Percentiles rank a stretch among this genome's conserved stretches.
These are phyloP conservation scores for Boulengeromyrus knoepffleri DNA, from an alignment of 2,113 vertebrate species.

Conservation along the genomic window DNA sequence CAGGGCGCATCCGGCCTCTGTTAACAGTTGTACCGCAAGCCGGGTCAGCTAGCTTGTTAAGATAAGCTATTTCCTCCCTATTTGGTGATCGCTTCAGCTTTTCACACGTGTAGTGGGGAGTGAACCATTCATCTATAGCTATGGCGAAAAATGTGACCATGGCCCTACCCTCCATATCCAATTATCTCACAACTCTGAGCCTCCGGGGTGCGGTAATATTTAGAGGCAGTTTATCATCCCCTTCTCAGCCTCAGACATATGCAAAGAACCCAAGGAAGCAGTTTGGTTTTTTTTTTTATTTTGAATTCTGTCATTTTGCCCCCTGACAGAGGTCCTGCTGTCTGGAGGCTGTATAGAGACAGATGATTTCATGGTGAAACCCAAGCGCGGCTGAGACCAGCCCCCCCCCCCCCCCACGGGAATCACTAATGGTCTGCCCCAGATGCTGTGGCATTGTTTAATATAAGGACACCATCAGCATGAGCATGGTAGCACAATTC, in stretches of 20 bases:
- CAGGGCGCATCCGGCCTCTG: constrained; percentile 16
- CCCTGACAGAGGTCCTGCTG: constrained; percentile 33
- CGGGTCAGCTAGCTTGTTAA: constrained; percentile 14
- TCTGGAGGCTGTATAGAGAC: constrained; percentile 21
- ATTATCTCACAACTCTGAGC: constrained; percentile 34
- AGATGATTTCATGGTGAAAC: constrained; percentile 46
- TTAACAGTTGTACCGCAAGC: constrained; percentile 16
- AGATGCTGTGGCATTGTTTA: background rate
- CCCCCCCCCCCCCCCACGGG: background rate
- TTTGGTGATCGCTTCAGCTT: constrained; percentile 23
- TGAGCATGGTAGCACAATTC: background rate
- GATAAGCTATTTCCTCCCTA: constrained; percentile 31
- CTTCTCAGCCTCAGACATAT: constrained; percentile 32
- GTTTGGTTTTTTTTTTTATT: constrained; percentile 38
- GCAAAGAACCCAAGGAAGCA: constrained; percentile 36
- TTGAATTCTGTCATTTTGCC: constrained; percentile 48
- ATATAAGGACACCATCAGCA: background rate
- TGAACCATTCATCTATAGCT: constrained; percentile 23
- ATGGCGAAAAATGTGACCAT: constrained; percentile 24
- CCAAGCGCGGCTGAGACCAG: constrained; percentile 31
- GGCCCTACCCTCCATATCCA: constrained; percentile 32
- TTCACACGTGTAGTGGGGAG: constrained; percentile 24
- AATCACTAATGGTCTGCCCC: background rate
- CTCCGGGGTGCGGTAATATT: constrained; percentile 24
- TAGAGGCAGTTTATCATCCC: constrained; percentile 18